phyloP scores from a whole-genome alignment of 2,888 invertebrate genomes.

The Phaedon cochleariae region DNA sequence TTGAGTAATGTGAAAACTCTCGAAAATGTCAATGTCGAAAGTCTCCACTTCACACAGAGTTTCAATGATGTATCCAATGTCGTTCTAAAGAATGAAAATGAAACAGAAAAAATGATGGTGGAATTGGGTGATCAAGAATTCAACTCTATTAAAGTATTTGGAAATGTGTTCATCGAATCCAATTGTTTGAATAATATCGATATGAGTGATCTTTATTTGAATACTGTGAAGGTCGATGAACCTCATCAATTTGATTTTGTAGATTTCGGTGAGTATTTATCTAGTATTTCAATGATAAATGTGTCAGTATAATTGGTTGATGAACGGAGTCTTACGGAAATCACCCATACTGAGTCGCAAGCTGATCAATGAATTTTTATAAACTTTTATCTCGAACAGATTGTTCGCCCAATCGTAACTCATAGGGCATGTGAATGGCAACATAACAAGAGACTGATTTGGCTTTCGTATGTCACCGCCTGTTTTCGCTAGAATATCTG shows the following conservation, averaged over 20 bases:
- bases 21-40: slow-evolving; percentile 7
- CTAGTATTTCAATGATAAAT: too few species aligned
- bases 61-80: slow-evolving; percentile 58
- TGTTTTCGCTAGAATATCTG: too few species aligned
- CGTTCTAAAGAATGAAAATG: slow-evolving; percentile 62
- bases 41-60: slow-evolving; percentile 38
- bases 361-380: too few species aligned
- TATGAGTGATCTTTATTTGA: slow-evolving; percentile 54
- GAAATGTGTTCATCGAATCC: slow-evolving; percentile 53
- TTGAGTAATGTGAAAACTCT: slow-evolving; percentile 1
- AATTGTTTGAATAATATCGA: slow-evolving; percentile 59
- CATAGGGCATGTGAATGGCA: too few species aligned
- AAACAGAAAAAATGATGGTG: slow-evolving; percentile 56
- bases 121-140: slow-evolving; percentile 47
- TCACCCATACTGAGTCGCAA: too few species aligned
- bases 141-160: slow-evolving; percentile 53
- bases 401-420: too few species aligned
- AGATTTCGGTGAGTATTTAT: slow-evolving; percentile 62
- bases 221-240: slow-evolving; percentile 60
- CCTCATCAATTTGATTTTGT: slow-evolving; percentile 55
- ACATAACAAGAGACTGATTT: too few species aligned
- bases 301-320: too few species aligned
- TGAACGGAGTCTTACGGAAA: too few species aligned
- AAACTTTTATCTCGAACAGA: too few species aligned
- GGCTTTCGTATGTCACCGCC: too few species aligned